Evolutionary conservation across 92 coral and sea anemone species (phyloP).

Genomic region (Porites lobata): DNA sequence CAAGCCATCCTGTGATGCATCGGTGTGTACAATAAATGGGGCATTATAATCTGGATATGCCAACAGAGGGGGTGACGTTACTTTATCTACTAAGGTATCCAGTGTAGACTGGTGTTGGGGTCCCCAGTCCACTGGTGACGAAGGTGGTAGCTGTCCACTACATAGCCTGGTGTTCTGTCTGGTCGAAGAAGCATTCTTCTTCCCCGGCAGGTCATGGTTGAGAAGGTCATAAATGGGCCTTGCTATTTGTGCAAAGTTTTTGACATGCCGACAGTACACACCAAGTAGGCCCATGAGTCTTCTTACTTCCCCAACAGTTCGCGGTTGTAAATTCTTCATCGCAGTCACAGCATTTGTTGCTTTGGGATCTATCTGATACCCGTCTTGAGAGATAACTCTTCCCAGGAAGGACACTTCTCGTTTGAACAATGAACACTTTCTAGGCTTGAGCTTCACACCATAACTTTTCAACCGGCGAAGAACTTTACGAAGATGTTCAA

Average conservation of each 20-base stretch:
- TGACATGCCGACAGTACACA: too few species aligned
- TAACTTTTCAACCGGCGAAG: conserved; percentile 50
- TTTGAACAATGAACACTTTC: conserved; percentile 47
- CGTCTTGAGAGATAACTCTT: conserved; percentile 31
- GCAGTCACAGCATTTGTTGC: conserved; percentile 23
- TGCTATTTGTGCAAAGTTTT: too few species aligned
- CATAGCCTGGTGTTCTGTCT: too few species aligned
- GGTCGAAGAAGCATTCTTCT: too few species aligned
- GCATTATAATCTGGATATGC: background rate
- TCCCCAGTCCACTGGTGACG: too few species aligned
- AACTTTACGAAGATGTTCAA: conserved; percentile 65
- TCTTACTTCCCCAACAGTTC: too few species aligned
- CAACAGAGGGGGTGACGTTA: conserved; percentile 29
- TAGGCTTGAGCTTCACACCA: conserved; percentile 62
- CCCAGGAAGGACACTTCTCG: conserved; percentile 34
- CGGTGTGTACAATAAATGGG: conserved; percentile 50
- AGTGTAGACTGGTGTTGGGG: too few species aligned
- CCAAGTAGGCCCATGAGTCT: too few species aligned
- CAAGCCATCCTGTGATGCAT: conserved; percentile 59
- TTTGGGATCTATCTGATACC: conserved; percentile 54
- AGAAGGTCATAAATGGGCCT: too few species aligned
- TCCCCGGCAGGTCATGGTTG: too few species aligned
- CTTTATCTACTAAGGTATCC: too few species aligned
- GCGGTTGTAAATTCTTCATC: background rate
- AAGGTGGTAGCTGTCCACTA: too few species aligned